phyloP scores from a whole-genome alignment of 2,113 vertebrate genomes.

The Anthoscopus minutus region DNA sequence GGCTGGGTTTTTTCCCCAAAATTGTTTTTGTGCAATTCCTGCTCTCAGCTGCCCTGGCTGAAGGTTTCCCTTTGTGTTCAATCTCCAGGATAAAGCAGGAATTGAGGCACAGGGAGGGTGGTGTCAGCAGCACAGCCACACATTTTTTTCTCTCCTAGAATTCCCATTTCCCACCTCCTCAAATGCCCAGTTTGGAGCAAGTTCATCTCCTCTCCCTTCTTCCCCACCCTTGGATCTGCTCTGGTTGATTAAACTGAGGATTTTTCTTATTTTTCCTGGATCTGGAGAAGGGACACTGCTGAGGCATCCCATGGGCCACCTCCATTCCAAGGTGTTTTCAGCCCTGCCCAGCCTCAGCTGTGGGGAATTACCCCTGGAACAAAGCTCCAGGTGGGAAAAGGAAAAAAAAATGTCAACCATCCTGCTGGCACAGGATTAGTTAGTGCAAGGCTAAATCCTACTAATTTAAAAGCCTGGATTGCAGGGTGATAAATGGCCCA shows the following conservation, averaged over 20 bases:
- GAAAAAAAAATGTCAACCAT: background rate
- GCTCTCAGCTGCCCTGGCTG: background rate
- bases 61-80: background rate
- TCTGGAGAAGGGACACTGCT: fast-evolving
- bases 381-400: background rate
- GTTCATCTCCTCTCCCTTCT: background rate
- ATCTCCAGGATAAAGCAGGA: background rate
- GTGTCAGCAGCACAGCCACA: background rate
- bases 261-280: background rate
- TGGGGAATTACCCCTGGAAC: background rate
- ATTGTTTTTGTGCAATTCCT: background rate
- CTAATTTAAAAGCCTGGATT: background rate
- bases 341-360: background rate
- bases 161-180: background rate
- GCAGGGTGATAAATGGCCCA: background rate
- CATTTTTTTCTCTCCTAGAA: fast-evolving
- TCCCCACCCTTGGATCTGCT: background rate
- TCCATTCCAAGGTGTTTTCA: background rate
- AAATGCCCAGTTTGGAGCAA: fast-evolving
- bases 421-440: background rate
- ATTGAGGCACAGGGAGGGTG: background rate
- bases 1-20: fast-evolving
- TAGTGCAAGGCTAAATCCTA: background rate
- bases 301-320: too few relatives aligned
- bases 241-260: fast-evolving